phyloP scores from a whole-genome alignment of 2,113 vertebrate genomes.

The Procavia capensis region DNA sequence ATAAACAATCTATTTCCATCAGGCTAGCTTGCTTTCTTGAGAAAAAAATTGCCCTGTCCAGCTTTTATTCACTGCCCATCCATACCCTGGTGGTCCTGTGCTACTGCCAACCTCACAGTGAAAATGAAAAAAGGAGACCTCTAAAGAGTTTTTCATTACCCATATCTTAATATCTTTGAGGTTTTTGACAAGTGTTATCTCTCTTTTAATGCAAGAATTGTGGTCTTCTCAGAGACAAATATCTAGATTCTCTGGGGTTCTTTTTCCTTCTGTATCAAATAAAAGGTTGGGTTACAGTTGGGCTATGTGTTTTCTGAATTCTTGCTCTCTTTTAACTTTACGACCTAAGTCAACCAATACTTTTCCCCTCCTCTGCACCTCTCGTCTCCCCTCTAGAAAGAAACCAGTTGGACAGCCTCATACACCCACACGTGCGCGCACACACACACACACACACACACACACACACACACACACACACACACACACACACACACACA shows the following conservation, averaged over 20 bases:
- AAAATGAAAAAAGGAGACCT: not conserved
- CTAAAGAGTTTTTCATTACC: not conserved
- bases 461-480: too few species aligned
- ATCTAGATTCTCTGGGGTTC: not conserved
- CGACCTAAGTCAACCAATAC: too few species aligned
- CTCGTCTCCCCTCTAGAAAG: too few species aligned
- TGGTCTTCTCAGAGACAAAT: not conserved
- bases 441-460: too few species aligned
- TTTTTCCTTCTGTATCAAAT: not conserved
- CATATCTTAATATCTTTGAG: not conserved
- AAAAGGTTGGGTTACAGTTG: too few species aligned
- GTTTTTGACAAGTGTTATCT: not conserved
- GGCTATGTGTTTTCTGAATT: conserved; percentile 9
- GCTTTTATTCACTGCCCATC: not conserved
- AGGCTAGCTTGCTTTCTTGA: not conserved
- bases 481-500: too few species aligned
- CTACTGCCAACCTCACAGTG: not conserved
- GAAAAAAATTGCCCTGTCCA: not conserved
- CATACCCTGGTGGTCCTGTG: not conserved
- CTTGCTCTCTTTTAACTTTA: not conserved
- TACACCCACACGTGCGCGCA: too few species aligned
- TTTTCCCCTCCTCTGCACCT: too few species aligned
- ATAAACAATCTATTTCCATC: not conserved
- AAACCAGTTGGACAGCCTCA: too few species aligned
- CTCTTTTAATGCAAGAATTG: not conserved